Percentiles rank a stretch among this genome's conserved stretches.
Evolutionary conservation across 2,113 vertebrate genomes (phyloP).

Genomic region (Syngnathoides biaculeatus): DNA sequence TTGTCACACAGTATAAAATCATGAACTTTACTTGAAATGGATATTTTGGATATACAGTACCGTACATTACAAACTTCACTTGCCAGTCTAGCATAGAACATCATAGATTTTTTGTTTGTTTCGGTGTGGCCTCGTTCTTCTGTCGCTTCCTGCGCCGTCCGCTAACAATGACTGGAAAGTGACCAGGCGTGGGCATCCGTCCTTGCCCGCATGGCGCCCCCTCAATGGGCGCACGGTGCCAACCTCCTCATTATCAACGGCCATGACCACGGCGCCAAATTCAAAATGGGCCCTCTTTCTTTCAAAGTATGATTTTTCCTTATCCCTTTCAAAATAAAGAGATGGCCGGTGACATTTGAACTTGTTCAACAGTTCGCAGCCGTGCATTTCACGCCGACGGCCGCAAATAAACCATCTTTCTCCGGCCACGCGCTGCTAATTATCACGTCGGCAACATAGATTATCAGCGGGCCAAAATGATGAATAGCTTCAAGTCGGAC

Average conservation of each 20-base stretch:
- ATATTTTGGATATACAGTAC: no score
- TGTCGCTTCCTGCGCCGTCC: background rate
- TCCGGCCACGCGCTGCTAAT: slow-evolving; percentile 49
- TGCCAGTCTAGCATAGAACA: no score
- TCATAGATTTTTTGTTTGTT: no score
- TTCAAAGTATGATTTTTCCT: slow-evolving; percentile 14
- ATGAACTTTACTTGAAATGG: no score
- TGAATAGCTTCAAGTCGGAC: slow-evolving; percentile 56
- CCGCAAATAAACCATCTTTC: slow-evolving; percentile 22
- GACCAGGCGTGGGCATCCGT: slow-evolving; percentile 22
- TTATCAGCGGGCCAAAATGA: slow-evolving; percentile 34
- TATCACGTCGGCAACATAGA: slow-evolving; percentile 43
- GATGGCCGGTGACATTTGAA: slow-evolving; percentile 33
- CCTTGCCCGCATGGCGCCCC: slow-evolving; percentile 12
- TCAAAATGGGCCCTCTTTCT: slow-evolving; percentile 4
- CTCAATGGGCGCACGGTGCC: background rate
- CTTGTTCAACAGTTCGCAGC: slow-evolving; percentile 25
- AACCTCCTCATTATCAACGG: background rate
- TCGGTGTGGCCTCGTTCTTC: no score
- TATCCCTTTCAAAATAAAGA: background rate
- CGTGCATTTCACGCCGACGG: slow-evolving; percentile 25
- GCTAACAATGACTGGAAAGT: slow-evolving; percentile 11
- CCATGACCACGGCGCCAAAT: slow-evolving; percentile 11
- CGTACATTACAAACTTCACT: no score
- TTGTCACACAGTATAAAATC: no score